These are phyloP conservation scores for Bovichtus diacanthus DNA, from an alignment of 2,797 vertebrate species.

Conservation along the genomic window DNA sequence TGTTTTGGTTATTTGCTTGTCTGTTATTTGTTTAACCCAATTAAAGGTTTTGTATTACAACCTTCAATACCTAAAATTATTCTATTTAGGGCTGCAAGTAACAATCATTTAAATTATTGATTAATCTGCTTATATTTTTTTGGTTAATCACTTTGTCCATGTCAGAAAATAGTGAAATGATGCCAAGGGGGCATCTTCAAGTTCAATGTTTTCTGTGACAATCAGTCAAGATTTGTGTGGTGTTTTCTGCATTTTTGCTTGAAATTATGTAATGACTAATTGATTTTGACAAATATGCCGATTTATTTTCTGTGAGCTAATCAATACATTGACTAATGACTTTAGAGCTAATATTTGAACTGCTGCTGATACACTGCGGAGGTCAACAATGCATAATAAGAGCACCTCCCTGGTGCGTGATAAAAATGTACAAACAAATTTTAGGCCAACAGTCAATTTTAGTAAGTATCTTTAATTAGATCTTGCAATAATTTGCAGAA, in stretches of 20 bases:
- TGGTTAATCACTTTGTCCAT: background rate
- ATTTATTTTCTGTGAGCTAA: background rate
- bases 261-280: background rate
- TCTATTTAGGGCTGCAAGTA: background rate
- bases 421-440: background rate
- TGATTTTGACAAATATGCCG: background rate
- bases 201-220: background rate
- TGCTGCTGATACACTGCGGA: background rate
- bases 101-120: background rate
- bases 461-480: background rate
- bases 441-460: background rate
- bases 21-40: no score
- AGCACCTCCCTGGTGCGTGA: background rate
- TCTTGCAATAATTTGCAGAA: background rate
- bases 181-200: no score
- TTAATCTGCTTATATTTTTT: background rate
- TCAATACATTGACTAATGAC: background rate
- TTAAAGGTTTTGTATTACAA: background rate
- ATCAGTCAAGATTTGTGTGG: background rate
- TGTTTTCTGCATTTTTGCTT: background rate
- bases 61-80: background rate
- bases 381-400: background rate
- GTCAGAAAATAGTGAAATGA: background rate
- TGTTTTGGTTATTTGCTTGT: background rate
- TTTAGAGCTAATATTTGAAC: background rate